phyloP scores from a whole-genome alignment of 2,113 vertebrate genomes.

The Pedionomus torquatus region DNA sequence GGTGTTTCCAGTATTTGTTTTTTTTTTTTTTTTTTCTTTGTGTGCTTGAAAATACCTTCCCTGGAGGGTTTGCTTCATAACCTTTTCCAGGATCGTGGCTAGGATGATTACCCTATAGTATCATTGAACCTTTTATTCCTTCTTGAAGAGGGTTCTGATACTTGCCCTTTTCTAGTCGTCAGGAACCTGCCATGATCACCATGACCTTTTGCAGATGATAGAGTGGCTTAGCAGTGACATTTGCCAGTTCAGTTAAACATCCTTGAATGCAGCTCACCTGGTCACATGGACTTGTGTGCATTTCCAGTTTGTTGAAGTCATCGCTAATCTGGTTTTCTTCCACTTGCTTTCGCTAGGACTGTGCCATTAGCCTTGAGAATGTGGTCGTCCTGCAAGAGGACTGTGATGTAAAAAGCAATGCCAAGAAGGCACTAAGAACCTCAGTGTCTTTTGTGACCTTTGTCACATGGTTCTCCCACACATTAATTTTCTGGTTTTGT shows the following conservation, averaged over 20 bases:
- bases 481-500: neutral
- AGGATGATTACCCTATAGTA: neutral
- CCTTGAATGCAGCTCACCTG: neutral
- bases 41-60: neutral
- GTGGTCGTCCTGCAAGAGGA: neutral
- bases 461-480: neutral
- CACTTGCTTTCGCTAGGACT: neutral
- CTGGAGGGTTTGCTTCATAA: neutral
- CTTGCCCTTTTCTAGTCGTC: neutral
- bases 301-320: neutral
- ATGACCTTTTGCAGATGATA: neutral
- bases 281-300: neutral
- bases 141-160: neutral
- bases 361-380: neutral
- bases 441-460: neutral
- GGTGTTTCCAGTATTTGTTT: neutral
- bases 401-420: neutral
- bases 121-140: neutral
- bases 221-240: neutral
- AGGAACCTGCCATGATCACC: neutral
- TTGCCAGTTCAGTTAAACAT: fast-evolving
- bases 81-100: neutral
- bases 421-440: neutral
- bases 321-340: neutral
- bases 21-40: neutral